These are phyloP conservation scores for Ceratotherium simum DNA, from an alignment of 2,113 vertebrate genomes.

Conservation along the genomic window DNA sequence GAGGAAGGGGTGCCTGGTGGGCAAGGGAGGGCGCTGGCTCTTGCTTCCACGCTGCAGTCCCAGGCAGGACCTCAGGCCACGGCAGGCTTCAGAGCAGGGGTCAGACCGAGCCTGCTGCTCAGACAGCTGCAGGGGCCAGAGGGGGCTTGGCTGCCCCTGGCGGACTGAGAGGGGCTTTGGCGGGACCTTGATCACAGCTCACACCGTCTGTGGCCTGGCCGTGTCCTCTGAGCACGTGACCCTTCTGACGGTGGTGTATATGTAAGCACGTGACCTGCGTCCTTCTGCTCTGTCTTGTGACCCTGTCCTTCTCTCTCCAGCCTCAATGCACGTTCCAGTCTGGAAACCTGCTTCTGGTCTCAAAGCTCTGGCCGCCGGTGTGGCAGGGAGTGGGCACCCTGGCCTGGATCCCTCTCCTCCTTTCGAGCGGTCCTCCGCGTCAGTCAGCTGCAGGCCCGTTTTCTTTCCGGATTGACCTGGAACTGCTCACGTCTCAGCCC, in stretches of 20 bases:
- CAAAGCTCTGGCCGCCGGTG: background rate
- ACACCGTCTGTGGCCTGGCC: too few species aligned
- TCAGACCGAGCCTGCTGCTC: background rate
- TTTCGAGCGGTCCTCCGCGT: background rate
- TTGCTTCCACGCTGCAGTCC: too few species aligned
- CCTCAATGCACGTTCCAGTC: too few species aligned
- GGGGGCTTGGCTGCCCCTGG: too few species aligned
- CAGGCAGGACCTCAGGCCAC: background rate
- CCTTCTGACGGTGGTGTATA: background rate
- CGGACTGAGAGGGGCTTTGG: too few species aligned
- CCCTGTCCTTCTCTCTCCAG: background rate
- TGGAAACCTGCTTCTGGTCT: background rate
- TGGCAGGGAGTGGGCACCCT: background rate
- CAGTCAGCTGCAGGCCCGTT: background rate
- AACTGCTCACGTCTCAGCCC: background rate
- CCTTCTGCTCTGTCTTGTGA: background rate
- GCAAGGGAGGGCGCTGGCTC: background rate
- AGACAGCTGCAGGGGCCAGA: background rate
- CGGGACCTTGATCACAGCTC: background rate
- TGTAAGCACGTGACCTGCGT: too few species aligned
- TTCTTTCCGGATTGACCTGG: background rate
- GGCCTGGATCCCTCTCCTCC: background rate
- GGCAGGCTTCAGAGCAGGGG: background rate
- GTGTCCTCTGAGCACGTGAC: rapidly evolving
- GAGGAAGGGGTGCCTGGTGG: too few species aligned